phyloP scores from a whole-genome alignment of 1,140 invertebrate species.

The Rhizoglyphus robini region DNA sequence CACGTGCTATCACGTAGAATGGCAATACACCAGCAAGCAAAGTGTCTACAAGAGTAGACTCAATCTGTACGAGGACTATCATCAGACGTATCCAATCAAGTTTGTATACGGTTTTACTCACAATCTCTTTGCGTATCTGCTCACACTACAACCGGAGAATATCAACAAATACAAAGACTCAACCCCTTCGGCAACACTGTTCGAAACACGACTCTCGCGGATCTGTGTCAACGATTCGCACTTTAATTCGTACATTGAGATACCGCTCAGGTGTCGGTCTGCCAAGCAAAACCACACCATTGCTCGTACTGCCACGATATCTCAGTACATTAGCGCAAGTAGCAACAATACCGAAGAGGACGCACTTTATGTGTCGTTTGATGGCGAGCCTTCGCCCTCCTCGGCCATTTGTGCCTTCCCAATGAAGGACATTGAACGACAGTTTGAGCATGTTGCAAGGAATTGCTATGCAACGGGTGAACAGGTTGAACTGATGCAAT shows the following conservation, averaged over 20 bases:
- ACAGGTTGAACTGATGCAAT: too few species aligned
- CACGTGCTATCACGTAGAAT: not conserved
- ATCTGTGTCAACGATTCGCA: constrained; percentile 26
- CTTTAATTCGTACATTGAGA: constrained; percentile 29
- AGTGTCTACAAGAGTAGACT: not conserved
- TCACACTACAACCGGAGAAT: not conserved
- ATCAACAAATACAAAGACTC: not conserved
- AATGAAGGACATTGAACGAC: too few species aligned
- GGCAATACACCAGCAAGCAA: not conserved
- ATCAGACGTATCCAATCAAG: not conserved
- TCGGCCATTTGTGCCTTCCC: too few species aligned
- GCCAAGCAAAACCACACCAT: not conserved
- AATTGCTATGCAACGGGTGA: too few species aligned
- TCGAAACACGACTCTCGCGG: constrained; percentile 26
- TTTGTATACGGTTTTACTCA: not conserved
- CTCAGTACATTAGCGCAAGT: not conserved
- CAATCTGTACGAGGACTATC: not conserved
- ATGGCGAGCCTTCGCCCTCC: too few species aligned
- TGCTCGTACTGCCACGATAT: not conserved
- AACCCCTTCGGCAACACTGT: not conserved
- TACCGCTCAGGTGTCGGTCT: constrained; percentile 25
- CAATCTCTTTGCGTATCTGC: not conserved
- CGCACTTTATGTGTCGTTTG: too few species aligned
- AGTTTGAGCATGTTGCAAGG: too few species aligned
- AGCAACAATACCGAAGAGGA: too few species aligned